These are phyloP conservation scores for Alectura lathami DNA, from an alignment of 2,113 vertebrate genomes.

Conservation along the genomic window DNA sequence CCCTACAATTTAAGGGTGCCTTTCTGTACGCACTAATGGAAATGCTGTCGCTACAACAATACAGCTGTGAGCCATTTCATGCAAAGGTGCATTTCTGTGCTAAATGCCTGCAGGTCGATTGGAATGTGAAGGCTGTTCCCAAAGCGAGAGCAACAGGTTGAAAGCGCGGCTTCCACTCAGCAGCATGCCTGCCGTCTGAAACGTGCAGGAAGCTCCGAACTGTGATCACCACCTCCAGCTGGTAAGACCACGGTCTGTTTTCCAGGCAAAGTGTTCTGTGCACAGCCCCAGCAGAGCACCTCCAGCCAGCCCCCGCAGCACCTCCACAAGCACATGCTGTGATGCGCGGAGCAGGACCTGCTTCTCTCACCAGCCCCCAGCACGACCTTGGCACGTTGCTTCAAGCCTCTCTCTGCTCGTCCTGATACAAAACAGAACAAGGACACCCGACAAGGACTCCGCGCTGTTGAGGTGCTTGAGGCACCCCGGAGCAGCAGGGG, in stretches of 20 bases:
- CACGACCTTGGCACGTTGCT: fast-evolving
- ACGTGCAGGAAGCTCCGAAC: neutral
- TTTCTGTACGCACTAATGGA: neutral
- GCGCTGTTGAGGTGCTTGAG: neutral
- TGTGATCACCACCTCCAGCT: neutral
- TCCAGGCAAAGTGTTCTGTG: fast-evolving
- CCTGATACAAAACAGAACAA: neutral
- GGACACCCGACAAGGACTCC: fast-evolving
- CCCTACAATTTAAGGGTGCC: neutral
- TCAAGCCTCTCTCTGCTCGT: neutral
- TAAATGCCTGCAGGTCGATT: neutral
- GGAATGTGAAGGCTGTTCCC: neutral
- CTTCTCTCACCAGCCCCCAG: neutral
- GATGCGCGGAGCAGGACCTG: too few species aligned
- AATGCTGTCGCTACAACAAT: neutral
- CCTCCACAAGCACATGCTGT: neutral
- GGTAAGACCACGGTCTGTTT: neutral
- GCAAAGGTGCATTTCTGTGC: neutral
- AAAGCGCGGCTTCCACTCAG: neutral
- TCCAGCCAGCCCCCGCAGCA: neutral
- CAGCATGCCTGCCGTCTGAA: neutral
- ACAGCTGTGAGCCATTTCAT: neutral
- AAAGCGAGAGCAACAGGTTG: neutral
- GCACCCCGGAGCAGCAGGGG: too few species aligned
- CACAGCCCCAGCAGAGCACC: fast-evolving